phyloP scores from a whole-genome alignment of 2,797 vertebrate species.

The Eulemur coronatus region DNA sequence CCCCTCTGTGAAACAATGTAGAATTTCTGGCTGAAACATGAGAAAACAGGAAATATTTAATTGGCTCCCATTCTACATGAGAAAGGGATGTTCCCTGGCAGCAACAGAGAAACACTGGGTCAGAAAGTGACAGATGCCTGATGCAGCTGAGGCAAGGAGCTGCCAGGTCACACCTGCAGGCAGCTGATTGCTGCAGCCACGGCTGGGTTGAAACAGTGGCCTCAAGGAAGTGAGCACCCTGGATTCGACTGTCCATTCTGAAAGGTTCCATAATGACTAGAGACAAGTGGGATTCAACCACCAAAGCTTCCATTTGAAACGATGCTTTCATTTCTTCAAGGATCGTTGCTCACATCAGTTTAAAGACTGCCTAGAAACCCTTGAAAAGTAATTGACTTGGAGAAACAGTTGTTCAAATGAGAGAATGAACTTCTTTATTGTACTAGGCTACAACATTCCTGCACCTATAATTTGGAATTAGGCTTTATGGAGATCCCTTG shows the following conservation, averaged over 20 bases:
- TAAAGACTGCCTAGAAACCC: neutral
- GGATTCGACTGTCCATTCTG: neutral
- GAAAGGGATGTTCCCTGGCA: neutral
- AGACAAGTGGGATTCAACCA: neutral
- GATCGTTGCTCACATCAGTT: neutral
- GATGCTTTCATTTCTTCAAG: neutral
- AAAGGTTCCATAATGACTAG: neutral
- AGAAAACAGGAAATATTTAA: neutral
- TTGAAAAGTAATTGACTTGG: neutral
- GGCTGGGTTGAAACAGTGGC: neutral
- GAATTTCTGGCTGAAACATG: neutral
- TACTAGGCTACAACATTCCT: neutral
- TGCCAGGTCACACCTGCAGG: neutral
- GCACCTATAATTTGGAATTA: neutral
- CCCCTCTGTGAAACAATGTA: neutral
- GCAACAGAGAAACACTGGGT: neutral
- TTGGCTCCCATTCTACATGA: neutral
- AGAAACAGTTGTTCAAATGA: neutral
- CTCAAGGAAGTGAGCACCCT: neutral
- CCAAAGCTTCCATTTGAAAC: neutral
- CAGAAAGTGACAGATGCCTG: neutral
- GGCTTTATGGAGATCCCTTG: neutral
- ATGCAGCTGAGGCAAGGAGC: neutral
- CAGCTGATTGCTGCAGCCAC: neutral
- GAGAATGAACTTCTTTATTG: neutral